A percentile compares a stretch with the other conserved stretches of the same genome.
Conservation (phyloP, 2,797 vertebrate genomes). For the Liparis tanakae region DNA sequence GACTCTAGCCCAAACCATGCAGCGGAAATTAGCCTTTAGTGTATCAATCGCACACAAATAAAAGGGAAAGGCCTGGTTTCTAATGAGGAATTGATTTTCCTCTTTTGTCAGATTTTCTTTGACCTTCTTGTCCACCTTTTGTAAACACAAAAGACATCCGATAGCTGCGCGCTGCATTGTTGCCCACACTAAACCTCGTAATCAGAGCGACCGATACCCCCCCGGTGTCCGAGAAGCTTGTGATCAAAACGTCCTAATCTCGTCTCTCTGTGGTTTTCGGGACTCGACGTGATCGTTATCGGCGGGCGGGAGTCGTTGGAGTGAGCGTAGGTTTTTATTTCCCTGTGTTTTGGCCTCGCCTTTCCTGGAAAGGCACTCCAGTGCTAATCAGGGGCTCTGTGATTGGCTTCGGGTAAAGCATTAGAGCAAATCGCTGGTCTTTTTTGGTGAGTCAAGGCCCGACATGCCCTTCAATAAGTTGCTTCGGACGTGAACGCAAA, state of each 20-base stretch:
- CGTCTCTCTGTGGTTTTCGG: not conserved
- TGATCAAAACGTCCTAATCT: conserved; percentile 4
- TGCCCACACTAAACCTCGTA: conserved; percentile 10
- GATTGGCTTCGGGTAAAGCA: conserved; percentile 60
- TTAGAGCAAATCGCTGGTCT: conserved; percentile 54
- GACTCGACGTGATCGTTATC: conserved; percentile 9
- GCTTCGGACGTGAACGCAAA: conserved; percentile 24
- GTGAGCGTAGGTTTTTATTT: conserved; percentile 18
- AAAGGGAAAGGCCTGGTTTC: conserved; percentile 21
- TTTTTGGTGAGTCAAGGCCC: conserved; percentile 48
- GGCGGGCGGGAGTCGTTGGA: conserved; percentile 2
- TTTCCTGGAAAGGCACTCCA: conserved; percentile 45
- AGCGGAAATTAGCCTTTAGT: not conserved
- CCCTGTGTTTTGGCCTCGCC: conserved; percentile 23
- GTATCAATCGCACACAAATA: conserved; percentile 47
- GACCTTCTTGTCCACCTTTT: conserved; percentile 28
- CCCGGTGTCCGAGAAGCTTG: conserved; percentile 26
- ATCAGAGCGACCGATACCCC: not conserved
- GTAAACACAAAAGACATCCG: not conserved
- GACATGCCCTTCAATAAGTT: conserved; percentile 44
- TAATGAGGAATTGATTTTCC: conserved; percentile 53
- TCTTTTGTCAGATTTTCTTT: conserved; percentile 21
- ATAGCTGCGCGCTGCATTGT: conserved; percentile 6
- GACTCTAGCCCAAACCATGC: not conserved
- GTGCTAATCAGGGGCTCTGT: conserved; percentile 52